Evolutionary conservation across 2,113 vertebrate species (phyloP).

Genomic region (Clarias gariepinus): DNA sequence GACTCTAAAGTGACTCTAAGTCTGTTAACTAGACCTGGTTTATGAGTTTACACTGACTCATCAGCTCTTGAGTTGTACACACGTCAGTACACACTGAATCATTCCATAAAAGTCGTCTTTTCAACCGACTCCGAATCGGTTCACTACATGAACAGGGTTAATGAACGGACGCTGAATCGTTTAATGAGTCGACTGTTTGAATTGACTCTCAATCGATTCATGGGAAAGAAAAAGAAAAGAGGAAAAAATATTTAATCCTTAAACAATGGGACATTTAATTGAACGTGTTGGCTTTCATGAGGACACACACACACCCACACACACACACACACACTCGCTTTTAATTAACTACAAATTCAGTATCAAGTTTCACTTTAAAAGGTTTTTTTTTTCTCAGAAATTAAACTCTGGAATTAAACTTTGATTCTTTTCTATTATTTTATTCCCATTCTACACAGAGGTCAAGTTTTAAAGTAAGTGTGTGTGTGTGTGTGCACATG

Average conservation of each 20-base stretch:
- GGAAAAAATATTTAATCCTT: not conserved
- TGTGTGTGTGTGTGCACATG: not conserved
- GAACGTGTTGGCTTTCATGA: not conserved
- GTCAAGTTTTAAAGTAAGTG: not conserved
- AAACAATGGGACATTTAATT: not conserved
- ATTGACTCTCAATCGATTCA: not conserved
- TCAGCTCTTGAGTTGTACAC: no score
- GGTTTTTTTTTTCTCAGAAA: not conserved
- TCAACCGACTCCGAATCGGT: no score
- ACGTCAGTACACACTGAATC: no score
- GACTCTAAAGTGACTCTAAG: no score
- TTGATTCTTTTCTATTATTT: slow-evolving; percentile 8
- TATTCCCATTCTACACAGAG: not conserved
- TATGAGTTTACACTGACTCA: no score
- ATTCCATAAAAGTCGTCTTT: no score
- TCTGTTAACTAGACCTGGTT: no score
- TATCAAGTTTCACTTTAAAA: not conserved
- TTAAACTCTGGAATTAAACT: not conserved
- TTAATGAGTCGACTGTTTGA: not conserved
- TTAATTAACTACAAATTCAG: not conserved
- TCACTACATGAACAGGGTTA: no score
- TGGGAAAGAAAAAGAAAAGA: not conserved
- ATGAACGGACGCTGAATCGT: not conserved
- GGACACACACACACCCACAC: slow-evolving; percentile 34
- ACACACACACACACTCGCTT: slow-evolving; percentile 15